Base-by-base conservation (phyloP, 2,113 vertebrate species). In the Rhizomys pruinosus region DNA sequence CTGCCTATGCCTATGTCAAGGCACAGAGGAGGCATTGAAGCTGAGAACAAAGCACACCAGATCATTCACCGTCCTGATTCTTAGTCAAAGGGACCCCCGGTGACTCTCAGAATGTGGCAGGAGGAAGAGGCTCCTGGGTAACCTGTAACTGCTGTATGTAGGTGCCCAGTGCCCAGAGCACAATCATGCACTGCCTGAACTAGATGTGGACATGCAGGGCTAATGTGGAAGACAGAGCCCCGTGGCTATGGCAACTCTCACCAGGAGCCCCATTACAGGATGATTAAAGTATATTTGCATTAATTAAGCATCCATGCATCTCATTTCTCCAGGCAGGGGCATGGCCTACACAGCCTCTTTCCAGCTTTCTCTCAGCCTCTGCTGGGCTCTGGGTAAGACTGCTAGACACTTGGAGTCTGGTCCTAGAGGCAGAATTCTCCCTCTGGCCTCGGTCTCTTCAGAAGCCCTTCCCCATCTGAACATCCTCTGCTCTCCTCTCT, bases 281-380 rank as follows among this genome's bases (percentile, higher is more conserved):
- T 94, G 74, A 95, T 88, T 90, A 93, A 89, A 44, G 68, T 47
- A 91, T 37, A 94, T 55, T 90, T 88, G 61, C 76, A 82, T 92
- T 74, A 90, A 91, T 84, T 86, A 90, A 89, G 19, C 64, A 47
- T 77, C 37, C 63, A 80, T 88, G 89, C 27, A n/a, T 86, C 90
- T 92, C 15, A 32, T 0, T 68, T 0, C 10, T 72, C n/a, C 55
- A 42, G 82, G 25, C 44, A 88, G 84, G 34, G 34, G n/a, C 5
- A 0, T 66, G 66, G 69, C 27, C 44, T 42, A 29, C 66, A n/a
- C 5, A 8, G 59, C 59, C 34, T 89, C 78, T 81, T 25, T 72
- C 84, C 47, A 68, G 11, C 29, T 55, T 57, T 22, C 47, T 68
- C 9, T 20, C 29, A 44, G 32, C 76, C 61, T 37, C 77, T 66